A percentile compares a stretch with the other conserved stretches of the same genome.
phyloP scores from a whole-genome alignment of 2,888 invertebrate species.

The Graphium colonna region DNA sequence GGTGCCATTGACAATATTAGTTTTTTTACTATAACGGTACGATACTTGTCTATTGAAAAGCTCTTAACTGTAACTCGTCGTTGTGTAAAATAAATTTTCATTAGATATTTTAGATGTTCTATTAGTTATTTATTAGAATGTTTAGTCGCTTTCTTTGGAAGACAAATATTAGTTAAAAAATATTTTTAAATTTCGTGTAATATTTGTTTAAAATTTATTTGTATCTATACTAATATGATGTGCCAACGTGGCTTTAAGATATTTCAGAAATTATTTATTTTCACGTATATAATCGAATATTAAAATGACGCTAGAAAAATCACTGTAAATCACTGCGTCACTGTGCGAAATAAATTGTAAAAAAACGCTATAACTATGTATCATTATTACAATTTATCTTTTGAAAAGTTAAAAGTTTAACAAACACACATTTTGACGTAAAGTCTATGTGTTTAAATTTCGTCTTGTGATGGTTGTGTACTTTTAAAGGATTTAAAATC shows the following conservation, averaged over 20 bases:
- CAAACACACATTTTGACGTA: too few species aligned
- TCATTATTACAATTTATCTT: neutral
- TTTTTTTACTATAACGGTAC: conserved; percentile 39
- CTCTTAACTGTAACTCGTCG: conserved; percentile 3
- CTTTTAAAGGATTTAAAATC: neutral
- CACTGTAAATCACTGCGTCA: neutral
- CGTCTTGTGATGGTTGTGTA: neutral
- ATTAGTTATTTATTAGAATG: neutral
- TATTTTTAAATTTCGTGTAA: neutral
- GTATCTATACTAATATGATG: neutral
- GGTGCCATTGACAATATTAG: conserved; percentile 73
- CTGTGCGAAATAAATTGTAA: neutral
- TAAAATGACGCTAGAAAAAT: neutral
- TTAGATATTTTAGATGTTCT: neutral
- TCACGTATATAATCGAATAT: neutral
- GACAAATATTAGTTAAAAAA: neutral
- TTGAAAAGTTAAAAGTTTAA: too few species aligned
- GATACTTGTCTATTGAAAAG: conserved; percentile 9
- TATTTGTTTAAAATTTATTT: neutral
- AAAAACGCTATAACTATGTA: neutral
- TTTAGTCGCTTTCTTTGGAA: neutral
- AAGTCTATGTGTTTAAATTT: too few species aligned
- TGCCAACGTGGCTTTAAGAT: neutral
- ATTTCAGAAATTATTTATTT: neutral
- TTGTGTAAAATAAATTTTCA: conserved; percentile 1